Evolutionary conservation across 2,113 vertebrate genomes (phyloP).

Genomic region (Apaloderma vittatum): DNA sequence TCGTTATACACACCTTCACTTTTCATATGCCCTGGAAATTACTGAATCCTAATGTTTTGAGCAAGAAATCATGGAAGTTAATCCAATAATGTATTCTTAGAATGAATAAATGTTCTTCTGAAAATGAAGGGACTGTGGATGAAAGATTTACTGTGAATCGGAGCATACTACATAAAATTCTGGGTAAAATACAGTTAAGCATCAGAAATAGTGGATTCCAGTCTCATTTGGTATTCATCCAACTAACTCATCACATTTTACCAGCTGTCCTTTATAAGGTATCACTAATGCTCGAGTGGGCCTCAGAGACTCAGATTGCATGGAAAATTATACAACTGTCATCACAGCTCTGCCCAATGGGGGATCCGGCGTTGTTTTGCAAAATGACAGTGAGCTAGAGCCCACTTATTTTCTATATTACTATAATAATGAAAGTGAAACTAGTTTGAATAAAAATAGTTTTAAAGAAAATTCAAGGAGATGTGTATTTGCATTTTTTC

Average conservation of each 20-base stretch:
- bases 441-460: background rate
- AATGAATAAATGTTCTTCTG: background rate
- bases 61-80: background rate
- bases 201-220: background rate
- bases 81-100: background rate
- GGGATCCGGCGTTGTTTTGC: background rate
- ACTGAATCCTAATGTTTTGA: background rate
- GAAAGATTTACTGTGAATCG: background rate
- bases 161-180: background rate
- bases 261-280: constrained; percentile 30
- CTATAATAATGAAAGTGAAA: constrained; percentile 4
- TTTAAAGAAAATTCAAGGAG: background rate
- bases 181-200: background rate
- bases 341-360: background rate
- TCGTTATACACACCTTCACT: background rate
- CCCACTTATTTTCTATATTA: background rate
- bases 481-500: background rate
- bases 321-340: background rate
- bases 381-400: background rate
- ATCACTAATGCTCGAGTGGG: background rate
- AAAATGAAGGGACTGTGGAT: background rate
- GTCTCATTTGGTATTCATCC: constrained; percentile 27
- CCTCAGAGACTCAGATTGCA: background rate
- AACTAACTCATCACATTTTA: background rate
- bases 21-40: background rate